These are phyloP conservation scores for Macaria notata DNA, from an alignment of 2,888 invertebrate species.

Conservation along the genomic window DNA sequence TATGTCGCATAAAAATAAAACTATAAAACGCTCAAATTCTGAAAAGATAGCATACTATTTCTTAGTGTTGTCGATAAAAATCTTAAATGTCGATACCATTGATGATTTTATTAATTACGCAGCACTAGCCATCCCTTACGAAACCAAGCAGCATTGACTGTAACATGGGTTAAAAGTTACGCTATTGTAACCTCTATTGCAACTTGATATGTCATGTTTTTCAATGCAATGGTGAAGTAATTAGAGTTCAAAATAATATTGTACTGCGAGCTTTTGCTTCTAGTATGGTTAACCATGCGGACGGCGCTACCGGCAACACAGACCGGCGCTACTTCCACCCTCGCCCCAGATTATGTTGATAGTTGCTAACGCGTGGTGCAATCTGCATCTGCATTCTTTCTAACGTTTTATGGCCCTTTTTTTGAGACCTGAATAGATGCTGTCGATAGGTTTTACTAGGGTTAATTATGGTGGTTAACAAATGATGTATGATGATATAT, in stretches of 20 bases:
- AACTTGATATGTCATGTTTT: not conserved
- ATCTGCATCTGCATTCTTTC: not conserved
- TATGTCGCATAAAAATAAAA: too few species aligned
- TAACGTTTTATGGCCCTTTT: not conserved
- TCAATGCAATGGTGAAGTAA: conserved; percentile 5
- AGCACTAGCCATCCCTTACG: conserved; percentile 8
- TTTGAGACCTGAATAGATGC: too few species aligned
- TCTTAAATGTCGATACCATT: too few species aligned
- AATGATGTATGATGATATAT: too few species aligned
- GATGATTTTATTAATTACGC: not conserved
- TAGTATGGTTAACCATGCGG: conserved; percentile 20
- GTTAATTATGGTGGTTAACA: too few species aligned
- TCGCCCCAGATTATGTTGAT: not conserved
- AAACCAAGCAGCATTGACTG: conserved; percentile 3
- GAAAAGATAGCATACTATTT: too few species aligned
- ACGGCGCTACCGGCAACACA: conserved; percentile 30
- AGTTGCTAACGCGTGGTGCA: not conserved
- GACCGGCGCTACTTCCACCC: not conserved
- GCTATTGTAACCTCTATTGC: not conserved
- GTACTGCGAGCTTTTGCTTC: conserved; percentile 48
- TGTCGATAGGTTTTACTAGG: too few species aligned
- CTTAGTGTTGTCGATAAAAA: too few species aligned
- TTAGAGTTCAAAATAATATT: conserved; percentile 36
- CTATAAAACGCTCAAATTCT: too few species aligned
- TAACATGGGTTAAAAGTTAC: not conserved